phyloP scores from a whole-genome alignment of 2,797 vertebrate species.

The Uromys caudimaculatus region DNA sequence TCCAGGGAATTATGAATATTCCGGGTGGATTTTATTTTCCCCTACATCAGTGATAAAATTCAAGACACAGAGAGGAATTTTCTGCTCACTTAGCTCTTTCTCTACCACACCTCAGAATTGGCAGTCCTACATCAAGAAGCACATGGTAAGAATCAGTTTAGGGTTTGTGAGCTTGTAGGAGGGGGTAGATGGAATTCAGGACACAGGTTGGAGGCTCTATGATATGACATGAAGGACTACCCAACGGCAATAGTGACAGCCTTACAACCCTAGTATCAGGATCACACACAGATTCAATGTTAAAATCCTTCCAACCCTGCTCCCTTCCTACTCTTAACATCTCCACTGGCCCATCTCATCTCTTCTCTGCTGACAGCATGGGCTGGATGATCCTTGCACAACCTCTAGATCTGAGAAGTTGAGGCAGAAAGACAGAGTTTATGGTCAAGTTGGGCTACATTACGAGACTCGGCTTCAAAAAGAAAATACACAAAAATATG shows the following conservation, averaged over 20 bases:
- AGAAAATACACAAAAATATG: neutral
- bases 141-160: neutral
- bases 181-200: neutral
- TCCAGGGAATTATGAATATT: neutral
- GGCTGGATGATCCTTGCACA: neutral
- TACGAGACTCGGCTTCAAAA: neutral
- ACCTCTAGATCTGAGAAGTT: neutral
- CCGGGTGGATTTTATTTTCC: neutral
- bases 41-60: neutral
- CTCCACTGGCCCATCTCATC: neutral
- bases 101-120: neutral
- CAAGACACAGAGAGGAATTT: neutral
- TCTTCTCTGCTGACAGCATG: neutral
- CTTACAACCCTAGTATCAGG: neutral
- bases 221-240: neutral
- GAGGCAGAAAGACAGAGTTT: neutral
- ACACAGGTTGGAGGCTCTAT: neutral
- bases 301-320: neutral
- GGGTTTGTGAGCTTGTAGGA: neutral
- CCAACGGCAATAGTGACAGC: no score
- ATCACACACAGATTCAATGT: neutral
- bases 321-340: neutral
- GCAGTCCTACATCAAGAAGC: neutral
- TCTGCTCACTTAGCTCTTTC: conserved; percentile 3
- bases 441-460: neutral